Conservation (phyloP, 30 jellyfish, hydroid and myxozoan species). For the Clytia hemisphaerica region DNA sequence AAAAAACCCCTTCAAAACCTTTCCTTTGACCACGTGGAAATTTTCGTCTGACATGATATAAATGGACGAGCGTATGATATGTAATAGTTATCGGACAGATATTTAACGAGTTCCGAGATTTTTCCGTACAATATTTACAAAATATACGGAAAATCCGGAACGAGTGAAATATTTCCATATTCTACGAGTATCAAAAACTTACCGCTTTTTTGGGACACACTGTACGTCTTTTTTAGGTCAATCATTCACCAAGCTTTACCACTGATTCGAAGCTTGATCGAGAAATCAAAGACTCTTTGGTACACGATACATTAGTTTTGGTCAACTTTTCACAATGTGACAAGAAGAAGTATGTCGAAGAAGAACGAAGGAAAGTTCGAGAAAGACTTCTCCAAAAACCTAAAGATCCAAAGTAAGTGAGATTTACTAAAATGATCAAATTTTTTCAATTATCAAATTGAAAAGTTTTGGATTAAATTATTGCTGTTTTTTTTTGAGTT, state of each 20-base stretch:
- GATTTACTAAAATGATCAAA: no score
- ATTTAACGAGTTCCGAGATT: no score
- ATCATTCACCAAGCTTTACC: conserved; percentile 92
- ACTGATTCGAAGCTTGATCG: conserved; percentile 83
- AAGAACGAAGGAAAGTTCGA: conserved; percentile 65
- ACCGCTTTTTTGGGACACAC: no score
- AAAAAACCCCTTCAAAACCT: no score
- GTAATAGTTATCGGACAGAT: no score
- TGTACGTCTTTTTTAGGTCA: conserved; percentile 48
- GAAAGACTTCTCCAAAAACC: conserved; percentile 78
- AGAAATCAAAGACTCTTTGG: conserved; percentile 73
- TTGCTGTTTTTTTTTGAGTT: not conserved
- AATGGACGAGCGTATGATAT: no score
- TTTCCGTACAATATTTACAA: no score
- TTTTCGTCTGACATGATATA: no score
- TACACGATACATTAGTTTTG: conserved; percentile 55
- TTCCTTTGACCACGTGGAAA: no score
- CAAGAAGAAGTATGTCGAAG: conserved; percentile 70
- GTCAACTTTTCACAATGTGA: conserved; percentile 67
- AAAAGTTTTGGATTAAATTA: not conserved
- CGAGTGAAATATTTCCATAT: no score
- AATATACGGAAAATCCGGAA: no score
- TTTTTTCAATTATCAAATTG: not conserved
- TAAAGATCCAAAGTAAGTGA: conserved; percentile 53
- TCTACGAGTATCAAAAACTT: no score